A percentile compares a stretch with the other conserved stretches of the same genome.
These are phyloP conservation scores for Hylyphantes graminicola DNA, from an alignment of 1,140 invertebrate genomes.

Conservation along the genomic window DNA sequence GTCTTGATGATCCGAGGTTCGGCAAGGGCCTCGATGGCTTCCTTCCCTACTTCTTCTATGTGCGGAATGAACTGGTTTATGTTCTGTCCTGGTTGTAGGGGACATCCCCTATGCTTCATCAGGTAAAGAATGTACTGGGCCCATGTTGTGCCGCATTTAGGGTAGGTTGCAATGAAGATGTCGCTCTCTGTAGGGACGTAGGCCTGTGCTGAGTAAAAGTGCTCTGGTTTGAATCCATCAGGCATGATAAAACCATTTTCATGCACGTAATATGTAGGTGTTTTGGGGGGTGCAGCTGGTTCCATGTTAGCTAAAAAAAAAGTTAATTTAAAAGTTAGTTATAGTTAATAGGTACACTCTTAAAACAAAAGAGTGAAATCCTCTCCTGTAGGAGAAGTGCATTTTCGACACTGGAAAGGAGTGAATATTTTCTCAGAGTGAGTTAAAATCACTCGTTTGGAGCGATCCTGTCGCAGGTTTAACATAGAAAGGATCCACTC, in stretches of 20 bases:
- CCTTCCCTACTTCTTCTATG: constrained; percentile 11
- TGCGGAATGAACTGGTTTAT: constrained; percentile 1
- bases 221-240: background rate
- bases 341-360: too few species aligned
- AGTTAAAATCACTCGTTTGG: too few species aligned
- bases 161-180: constrained; percentile 61
- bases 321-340: too few species aligned
- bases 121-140: constrained; percentile 42
- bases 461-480: too few species aligned
- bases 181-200: constrained; percentile 56
- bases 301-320: too few species aligned
- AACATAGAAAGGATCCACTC: too few species aligned
- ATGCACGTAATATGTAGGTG: background rate
- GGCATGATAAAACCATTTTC: background rate
- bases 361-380: too few species aligned
- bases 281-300: background rate
- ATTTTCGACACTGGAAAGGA: too few species aligned
- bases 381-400: too few species aligned
- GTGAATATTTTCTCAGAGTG: too few species aligned
- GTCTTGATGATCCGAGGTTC: constrained; percentile 70
- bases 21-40: background rate
- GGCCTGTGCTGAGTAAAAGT: constrained; percentile 23
- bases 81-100: background rate
- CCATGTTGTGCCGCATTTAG: constrained; percentile 62
- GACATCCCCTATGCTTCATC: constrained; percentile 7